These are phyloP conservation scores for Melanotaenia trifasciata DNA, from an alignment of 2,797 vertebrate species.

Conservation along the genomic window DNA sequence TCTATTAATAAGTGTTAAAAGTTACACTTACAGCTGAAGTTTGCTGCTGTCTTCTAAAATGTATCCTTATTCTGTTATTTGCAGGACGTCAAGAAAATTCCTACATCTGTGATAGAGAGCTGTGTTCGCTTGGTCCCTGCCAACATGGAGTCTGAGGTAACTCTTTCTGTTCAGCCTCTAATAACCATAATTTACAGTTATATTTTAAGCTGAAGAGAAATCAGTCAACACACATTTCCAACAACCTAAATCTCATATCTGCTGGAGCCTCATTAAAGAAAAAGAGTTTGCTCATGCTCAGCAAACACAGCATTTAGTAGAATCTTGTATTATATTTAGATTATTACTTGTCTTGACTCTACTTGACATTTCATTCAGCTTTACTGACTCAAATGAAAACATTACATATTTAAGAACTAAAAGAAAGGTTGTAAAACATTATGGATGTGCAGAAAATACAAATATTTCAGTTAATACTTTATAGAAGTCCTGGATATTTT, in stretches of 20 bases:
- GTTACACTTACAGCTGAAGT: background rate
- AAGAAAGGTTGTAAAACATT: background rate
- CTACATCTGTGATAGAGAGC: slow-evolving; percentile 86
- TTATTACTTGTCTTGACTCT: background rate
- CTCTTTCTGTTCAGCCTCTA: slow-evolving; percentile 1
- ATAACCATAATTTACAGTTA: background rate
- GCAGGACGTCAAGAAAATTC: slow-evolving; percentile 88
- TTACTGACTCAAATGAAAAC: background rate
- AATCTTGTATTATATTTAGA: background rate
- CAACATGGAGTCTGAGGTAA: slow-evolving; percentile 84
- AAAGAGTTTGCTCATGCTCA: background rate
- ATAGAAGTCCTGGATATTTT: background rate
- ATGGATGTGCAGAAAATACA: background rate
- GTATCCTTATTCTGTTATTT: slow-evolving; percentile 25
- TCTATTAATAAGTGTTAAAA: background rate
- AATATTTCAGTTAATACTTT: accelerated
- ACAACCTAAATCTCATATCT: background rate
- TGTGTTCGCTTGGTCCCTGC: slow-evolving; percentile 60
- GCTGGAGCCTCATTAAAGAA: background rate
- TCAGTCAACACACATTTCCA: background rate
- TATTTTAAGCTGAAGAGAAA: background rate
- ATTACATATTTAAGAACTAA: background rate
- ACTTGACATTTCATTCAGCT: background rate
- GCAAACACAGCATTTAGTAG: background rate
- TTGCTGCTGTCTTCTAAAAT: slow-evolving; percentile 2